Conservation (phyloP, 2,113 vertebrate genomes). For the Pimephales promelas region DNA sequence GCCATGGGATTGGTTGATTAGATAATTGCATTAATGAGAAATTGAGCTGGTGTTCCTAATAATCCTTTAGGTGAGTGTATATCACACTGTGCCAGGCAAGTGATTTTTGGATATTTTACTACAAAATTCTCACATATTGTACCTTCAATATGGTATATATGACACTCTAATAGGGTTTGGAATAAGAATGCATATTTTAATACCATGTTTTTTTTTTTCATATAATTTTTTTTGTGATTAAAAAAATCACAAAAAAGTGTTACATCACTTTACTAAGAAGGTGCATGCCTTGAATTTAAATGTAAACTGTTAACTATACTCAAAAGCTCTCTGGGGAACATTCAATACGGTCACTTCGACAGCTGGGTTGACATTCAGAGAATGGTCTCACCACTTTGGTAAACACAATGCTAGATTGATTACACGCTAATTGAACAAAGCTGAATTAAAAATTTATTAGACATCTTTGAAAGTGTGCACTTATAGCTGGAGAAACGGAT, state of each 20-base stretch:
- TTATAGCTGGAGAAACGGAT: conserved; percentile 78
- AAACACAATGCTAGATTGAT: conserved; percentile 85
- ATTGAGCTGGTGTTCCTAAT: too few relatives aligned
- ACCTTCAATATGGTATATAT: too few relatives aligned
- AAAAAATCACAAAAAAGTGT: too few relatives aligned
- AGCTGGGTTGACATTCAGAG: conserved; percentile 77
- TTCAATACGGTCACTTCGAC: conserved; percentile 77
- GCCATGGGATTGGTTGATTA: too few relatives aligned
- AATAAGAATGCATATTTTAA: neutral
- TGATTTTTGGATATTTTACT: too few relatives aligned
- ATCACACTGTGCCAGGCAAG: too few relatives aligned
- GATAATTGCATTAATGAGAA: too few relatives aligned
- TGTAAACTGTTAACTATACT: conserved; percentile 54
- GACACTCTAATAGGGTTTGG: too few relatives aligned
- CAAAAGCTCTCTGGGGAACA: conserved; percentile 73
- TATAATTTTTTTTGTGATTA: too few relatives aligned
- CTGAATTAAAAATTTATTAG: conserved; percentile 88
- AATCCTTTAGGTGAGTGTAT: too few relatives aligned
- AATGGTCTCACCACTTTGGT: conserved; percentile 73
- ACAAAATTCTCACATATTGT: too few relatives aligned
- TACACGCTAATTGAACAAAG: conserved; percentile 79
- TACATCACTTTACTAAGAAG: neutral
- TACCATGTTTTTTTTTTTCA: too few relatives aligned
- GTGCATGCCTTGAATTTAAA: neutral
- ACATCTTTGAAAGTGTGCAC: conserved; percentile 70